These are phyloP conservation scores for Silurus asotus DNA, from an alignment of 2,113 vertebrate genomes.

Conservation along the genomic window DNA sequence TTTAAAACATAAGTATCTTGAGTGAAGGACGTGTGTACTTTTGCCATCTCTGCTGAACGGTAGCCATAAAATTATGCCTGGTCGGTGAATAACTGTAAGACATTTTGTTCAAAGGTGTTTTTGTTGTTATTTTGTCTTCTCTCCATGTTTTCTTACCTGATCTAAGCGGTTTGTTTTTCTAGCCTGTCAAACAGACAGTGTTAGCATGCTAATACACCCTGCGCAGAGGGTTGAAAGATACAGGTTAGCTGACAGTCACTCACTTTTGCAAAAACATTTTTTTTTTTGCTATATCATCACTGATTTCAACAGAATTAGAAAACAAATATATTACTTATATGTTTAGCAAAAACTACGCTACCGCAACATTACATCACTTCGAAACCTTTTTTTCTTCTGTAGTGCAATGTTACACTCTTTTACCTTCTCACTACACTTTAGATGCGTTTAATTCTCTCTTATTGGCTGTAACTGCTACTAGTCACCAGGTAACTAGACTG, in stretches of 20 bases:
- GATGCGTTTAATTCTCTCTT: neutral
- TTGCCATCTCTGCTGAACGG: too few species aligned
- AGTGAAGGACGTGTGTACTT: too few species aligned
- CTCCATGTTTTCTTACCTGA: neutral
- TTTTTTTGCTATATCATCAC: too few species aligned
- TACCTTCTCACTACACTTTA: neutral
- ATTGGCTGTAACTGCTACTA: neutral
- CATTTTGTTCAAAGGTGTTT: neutral
- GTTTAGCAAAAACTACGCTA: neutral
- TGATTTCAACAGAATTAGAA: neutral
- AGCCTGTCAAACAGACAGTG: neutral
- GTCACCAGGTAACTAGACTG: neutral
- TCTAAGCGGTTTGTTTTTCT: neutral
- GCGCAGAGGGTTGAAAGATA: neutral
- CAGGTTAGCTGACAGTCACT: neutral
- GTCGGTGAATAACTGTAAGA: neutral
- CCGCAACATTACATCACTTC: neutral
- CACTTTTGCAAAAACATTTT: neutral
- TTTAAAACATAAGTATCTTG: too few species aligned
- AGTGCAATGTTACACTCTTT: neutral
- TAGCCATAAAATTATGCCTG: neutral
- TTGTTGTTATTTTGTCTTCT: neutral
- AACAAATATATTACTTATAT: neutral
- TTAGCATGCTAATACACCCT: neutral
- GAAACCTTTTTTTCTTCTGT: neutral